Evolutionary conservation across 2,113 vertebrate species (phyloP), one percentile per base, ranked within the genome.

Genomic region (Arizona elegans): DNA sequence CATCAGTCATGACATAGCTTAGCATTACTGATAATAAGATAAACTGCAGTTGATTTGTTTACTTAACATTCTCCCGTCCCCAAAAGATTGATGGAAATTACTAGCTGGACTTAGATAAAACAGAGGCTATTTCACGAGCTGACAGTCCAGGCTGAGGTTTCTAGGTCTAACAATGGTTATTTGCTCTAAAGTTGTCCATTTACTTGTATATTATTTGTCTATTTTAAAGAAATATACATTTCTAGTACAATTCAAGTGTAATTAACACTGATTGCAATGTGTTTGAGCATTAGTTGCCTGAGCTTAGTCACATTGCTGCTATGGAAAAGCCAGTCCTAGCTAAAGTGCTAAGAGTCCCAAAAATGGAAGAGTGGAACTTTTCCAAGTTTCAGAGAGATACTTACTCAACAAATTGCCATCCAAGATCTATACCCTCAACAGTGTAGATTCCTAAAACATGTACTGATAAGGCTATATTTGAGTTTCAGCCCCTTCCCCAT

Each of bases 311-410:
- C 15, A 75, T 33, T 33, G 70, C 70, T 75, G 15, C 5, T 33
- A 19, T 19, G 70, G 13, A 17, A 75, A 33, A 33, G n/a, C 0
- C 0, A 0, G 1, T 17, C n/a, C n/a, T 2, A 75, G 70, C 15
- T 33, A 33, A 75, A 33, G n/a, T 75, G 13, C 65, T 75, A 33
- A 19, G 26, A 33, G 2, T 33, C 13, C n/a, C n/a, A 8, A 33
- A 75, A 75, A 33, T 75, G 70, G 70, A 75, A 75, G 65, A 75
- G n/a, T 75, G 13, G 65, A 70, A n/a, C 29, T 75, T 75, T 33
- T 75, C 13, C 65, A 75, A 33, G n/a, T 75, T 70, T 70, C 65
- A n/a, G 5, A 70, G 12, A 29, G 62, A 0, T n/a, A 15, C 12
- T n/a, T 33, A 75, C n/a, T 33, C 13, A 70, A n/a, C 29, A 70